Evolutionary conservation across 2,113 vertebrate species (phyloP).

Genomic region (Chaenocephalus aceratus): DNA sequence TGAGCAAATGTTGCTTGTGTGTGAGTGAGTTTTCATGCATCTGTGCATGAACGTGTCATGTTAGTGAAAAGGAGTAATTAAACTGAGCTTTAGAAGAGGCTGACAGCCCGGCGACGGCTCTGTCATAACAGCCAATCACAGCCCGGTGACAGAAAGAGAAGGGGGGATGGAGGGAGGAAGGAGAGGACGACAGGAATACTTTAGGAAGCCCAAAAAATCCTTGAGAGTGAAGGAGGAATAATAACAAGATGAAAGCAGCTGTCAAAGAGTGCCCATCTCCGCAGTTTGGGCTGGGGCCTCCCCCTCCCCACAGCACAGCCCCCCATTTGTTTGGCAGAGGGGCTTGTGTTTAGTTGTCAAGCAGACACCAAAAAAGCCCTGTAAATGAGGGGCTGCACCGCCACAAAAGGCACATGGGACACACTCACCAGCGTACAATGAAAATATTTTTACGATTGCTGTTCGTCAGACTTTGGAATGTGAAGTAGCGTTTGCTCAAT

Average conservation of each 20-base stretch:
- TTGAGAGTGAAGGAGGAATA: conserved; percentile 75
- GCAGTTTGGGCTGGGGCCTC: conserved; percentile 46
- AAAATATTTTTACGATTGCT: conserved; percentile 34
- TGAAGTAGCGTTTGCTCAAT: neutral
- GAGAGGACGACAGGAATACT: conserved; percentile 61
- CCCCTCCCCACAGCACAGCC: conserved; percentile 42
- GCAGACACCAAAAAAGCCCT: conserved; percentile 48
- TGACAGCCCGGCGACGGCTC: conserved; percentile 72
- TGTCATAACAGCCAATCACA: conserved; percentile 81
- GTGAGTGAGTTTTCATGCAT: conserved; percentile 37
- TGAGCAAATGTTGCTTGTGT: conserved; percentile 42
- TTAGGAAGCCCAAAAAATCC: conserved; percentile 69
- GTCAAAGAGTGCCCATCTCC: conserved; percentile 69
- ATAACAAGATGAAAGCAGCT: conserved; percentile 79
- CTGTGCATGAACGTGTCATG: conserved; percentile 65
- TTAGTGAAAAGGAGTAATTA: conserved; percentile 85
- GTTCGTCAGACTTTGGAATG: conserved; percentile 22
- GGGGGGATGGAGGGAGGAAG: conserved; percentile 40
- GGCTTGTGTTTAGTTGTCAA: conserved; percentile 67
- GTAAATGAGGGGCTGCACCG: conserved; percentile 56
- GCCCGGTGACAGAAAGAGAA: conserved; percentile 48
- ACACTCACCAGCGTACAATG: conserved; percentile 25
- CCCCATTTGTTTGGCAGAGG: conserved; percentile 64
- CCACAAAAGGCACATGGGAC: conserved; percentile 42
- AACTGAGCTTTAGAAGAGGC: conserved; percentile 75